phyloP scores from a whole-genome alignment of 2,113 vertebrate genomes.

The Nesospiza acunhae region DNA sequence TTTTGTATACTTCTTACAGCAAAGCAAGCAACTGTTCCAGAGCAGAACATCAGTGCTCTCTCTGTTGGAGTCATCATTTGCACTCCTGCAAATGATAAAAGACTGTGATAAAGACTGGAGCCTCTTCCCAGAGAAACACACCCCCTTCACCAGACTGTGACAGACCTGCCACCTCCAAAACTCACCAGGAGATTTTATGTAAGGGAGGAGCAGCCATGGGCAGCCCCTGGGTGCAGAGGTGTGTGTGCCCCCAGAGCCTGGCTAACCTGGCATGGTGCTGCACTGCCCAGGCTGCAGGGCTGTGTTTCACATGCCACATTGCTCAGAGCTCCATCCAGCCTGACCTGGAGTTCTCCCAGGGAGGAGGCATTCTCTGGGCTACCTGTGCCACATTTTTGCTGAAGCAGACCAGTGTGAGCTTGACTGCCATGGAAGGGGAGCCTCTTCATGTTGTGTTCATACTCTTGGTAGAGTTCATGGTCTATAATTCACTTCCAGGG shows the following conservation, averaged over 20 bases:
- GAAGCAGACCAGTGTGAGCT: background rate
- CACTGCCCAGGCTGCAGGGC: background rate
- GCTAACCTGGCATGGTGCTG: background rate
- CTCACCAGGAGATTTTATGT: background rate
- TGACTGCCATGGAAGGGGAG: background rate
- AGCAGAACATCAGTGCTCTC: background rate
- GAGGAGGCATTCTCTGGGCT: background rate
- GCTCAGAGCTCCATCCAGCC: background rate
- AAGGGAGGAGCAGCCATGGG: background rate
- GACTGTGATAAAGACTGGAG: background rate
- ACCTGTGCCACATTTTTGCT: background rate
- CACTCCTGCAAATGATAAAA: background rate
- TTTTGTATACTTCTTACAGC: background rate
- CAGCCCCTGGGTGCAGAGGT: background rate
- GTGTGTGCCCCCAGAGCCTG: background rate
- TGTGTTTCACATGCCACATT: fast-evolving
- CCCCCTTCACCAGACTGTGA: background rate
- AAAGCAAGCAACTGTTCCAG: background rate
- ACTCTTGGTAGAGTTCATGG: background rate
- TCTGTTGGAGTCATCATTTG: background rate
- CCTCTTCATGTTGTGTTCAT: fast-evolving
- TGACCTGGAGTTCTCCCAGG: background rate
- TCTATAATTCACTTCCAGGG: background rate
- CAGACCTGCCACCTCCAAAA: fast-evolving
- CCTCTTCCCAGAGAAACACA: background rate